phyloP scores from a whole-genome alignment of 1,140 invertebrate species.

The Pseudomyrmex dendroicus region DNA sequence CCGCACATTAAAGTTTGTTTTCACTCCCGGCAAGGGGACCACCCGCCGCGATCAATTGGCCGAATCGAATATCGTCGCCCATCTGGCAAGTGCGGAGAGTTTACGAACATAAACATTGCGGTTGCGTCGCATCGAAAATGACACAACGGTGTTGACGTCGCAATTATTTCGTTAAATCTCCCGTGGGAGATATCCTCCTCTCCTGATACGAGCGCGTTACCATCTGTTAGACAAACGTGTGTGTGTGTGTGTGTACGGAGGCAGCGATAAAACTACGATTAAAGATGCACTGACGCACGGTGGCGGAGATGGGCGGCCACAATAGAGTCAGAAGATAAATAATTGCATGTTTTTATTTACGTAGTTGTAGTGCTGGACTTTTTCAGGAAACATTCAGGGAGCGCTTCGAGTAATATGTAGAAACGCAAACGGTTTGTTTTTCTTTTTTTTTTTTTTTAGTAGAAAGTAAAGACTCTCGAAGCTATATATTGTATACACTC shows the following conservation, averaged over 20 bases:
- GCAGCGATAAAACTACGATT: slow-evolving; percentile 8
- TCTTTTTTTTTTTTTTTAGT: too few relatives aligned
- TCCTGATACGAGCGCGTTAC: slow-evolving; percentile 10
- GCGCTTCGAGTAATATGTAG: not conserved
- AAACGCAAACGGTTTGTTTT: not conserved
- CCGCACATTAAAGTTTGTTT: slow-evolving; percentile 45
- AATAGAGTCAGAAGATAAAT: not conserved
- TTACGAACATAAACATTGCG: not conserved
- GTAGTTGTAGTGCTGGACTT: too few relatives aligned
- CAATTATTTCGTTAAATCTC: slow-evolving; percentile 72
- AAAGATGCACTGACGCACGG: slow-evolving; percentile 8
- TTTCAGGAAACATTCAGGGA: too few relatives aligned
- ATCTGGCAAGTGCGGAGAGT: slow-evolving; percentile 67
- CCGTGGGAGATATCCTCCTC: slow-evolving; percentile 14
- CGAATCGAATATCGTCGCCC: slow-evolving; percentile 70
- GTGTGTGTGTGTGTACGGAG: not conserved
- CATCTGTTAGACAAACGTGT: slow-evolving; percentile 46
- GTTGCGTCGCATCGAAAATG: not conserved
- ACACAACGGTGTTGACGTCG: slow-evolving; percentile 66
- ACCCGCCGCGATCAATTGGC: slow-evolving; percentile 72
- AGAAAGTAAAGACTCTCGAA: slow-evolving; percentile 2
- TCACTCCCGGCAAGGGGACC: slow-evolving; percentile 42
- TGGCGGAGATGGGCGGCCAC: not conserved
- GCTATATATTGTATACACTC: not conserved
- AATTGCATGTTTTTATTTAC: too few relatives aligned